These are phyloP conservation scores for Pocillopora verrucosa DNA, from an alignment of 64 coral and sea anemone genomes.

Conservation along the genomic window DNA sequence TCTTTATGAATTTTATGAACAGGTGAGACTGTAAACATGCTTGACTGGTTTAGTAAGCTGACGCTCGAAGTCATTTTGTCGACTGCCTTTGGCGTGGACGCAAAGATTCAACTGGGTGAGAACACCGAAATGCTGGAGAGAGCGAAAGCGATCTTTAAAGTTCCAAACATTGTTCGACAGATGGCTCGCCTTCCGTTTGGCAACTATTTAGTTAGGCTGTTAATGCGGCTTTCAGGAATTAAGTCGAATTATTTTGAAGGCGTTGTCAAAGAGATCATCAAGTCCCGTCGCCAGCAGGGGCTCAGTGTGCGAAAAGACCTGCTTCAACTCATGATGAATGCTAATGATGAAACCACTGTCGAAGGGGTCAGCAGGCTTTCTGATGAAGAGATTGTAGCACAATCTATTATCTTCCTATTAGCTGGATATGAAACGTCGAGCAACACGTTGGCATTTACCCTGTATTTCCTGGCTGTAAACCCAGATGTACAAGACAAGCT, in stretches of 20 bases:
- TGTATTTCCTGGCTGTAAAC: conserved; percentile 17
- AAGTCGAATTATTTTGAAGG: background rate
- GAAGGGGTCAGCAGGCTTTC: conserved; percentile 17
- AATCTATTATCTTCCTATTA: conserved; percentile 17
- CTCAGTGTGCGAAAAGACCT: conserved; percentile 14
- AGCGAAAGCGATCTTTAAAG: background rate
- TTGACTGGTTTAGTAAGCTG: conserved; percentile 55
- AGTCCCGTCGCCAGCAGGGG: background rate
- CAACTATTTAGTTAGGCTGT: background rate
- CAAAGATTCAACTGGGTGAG: conserved; percentile 43
- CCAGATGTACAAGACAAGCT: conserved; percentile 40
- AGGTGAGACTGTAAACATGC: conserved; percentile 63
- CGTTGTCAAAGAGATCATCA: conserved; percentile 11
- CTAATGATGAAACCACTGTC: background rate
- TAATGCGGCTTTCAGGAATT: background rate
- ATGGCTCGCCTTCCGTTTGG: conserved; percentile 18
- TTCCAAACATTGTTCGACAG: background rate
- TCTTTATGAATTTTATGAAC: background rate
- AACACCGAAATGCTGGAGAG: background rate
- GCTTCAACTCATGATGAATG: conserved; percentile 35
- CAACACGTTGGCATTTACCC: conserved; percentile 25
- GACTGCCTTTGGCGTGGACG: conserved; percentile 63
- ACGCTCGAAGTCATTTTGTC: conserved; percentile 66
- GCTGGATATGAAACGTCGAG: conserved; percentile 46
- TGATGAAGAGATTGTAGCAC: conserved; percentile 39